phyloP scores from a whole-genome alignment of 1,140 invertebrate genomes.

The Sesamia nonagrioides region DNA sequence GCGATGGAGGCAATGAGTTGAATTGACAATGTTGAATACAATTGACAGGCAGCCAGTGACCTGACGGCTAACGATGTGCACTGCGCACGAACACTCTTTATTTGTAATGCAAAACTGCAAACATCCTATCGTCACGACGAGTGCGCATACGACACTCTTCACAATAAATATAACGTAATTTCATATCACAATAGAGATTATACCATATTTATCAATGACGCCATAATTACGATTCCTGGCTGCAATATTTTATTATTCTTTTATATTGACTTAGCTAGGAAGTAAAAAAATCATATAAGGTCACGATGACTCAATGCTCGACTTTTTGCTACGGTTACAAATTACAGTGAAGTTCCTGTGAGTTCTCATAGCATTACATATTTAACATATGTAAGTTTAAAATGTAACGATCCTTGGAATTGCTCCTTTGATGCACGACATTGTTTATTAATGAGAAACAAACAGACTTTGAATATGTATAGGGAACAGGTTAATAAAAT shows the following conservation, averaged over 20 bases:
- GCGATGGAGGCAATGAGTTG: constrained; percentile 53
- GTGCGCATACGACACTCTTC: constrained; percentile 7
- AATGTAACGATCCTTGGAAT: constrained; percentile 64
- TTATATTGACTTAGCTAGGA: constrained; percentile 24
- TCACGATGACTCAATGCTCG: constrained; percentile 36
- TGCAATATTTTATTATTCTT: constrained; percentile 21
- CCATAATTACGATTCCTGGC: neutral
- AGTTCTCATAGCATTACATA: constrained; percentile 53
- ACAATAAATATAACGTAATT: constrained; percentile 6
- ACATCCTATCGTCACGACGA: constrained; percentile 68
- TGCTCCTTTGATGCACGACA: constrained; percentile 69
- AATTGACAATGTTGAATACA: constrained; percentile 63
- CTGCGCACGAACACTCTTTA: constrained; percentile 56
- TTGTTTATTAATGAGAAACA: constrained; percentile 71
- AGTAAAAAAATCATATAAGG: constrained; percentile 36
- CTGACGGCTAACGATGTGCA: constrained; percentile 54
- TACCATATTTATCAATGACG: constrained; percentile 42
- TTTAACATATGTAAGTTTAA: constrained; percentile 51
- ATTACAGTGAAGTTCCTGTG: constrained; percentile 48
- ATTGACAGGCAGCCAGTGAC: constrained; percentile 63
- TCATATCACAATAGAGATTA: constrained; percentile 49
- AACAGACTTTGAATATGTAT: constrained; percentile 66
- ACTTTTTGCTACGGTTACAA: constrained; percentile 31
- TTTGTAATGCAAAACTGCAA: constrained; percentile 79
- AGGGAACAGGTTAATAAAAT: constrained; percentile 67